phyloP scores from a whole-genome alignment of 2,113 vertebrate species.

The Proteles cristata region DNA sequence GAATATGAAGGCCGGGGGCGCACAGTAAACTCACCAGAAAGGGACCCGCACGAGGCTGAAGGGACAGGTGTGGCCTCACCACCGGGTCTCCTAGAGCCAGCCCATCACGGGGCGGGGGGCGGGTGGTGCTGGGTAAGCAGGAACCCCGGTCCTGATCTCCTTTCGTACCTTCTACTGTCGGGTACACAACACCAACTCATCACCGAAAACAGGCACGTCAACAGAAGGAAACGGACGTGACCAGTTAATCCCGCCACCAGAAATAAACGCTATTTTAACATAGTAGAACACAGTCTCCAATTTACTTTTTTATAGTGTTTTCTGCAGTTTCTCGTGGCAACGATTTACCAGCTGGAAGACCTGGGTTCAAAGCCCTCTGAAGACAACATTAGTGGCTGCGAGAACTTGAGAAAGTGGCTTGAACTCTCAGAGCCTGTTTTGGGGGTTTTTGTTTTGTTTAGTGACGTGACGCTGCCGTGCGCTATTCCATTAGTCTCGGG shows the following conservation, averaged over 20 bases:
- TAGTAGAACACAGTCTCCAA: neutral
- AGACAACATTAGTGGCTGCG: neutral
- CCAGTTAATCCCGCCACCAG: too few relatives aligned
- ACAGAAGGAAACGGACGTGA: neutral
- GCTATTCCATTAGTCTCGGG: too few relatives aligned
- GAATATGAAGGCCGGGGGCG: neutral
- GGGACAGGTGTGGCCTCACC: neutral
- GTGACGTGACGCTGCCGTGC: too few relatives aligned
- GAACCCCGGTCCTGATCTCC: neutral
- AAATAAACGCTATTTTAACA: neutral
- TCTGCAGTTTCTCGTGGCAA: neutral
- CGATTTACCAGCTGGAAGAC: neutral
- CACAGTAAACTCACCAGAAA: neutral
- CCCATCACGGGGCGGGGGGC: too few relatives aligned
- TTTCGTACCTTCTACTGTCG: rapidly evolving
- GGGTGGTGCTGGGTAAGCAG: too few relatives aligned
- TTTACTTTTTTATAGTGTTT: neutral
- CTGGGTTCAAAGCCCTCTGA: neutral
- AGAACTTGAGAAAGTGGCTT: neutral
- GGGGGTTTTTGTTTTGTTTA: too few relatives aligned
- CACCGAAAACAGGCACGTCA: neutral
- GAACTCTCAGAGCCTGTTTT: neutral
- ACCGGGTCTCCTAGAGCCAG: neutral
- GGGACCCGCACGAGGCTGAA: neutral
- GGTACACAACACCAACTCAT: neutral